Evolutionary conservation across 1,140 invertebrate species (phyloP).

Genomic region (Stratiolaelaps scimitus): DNA sequence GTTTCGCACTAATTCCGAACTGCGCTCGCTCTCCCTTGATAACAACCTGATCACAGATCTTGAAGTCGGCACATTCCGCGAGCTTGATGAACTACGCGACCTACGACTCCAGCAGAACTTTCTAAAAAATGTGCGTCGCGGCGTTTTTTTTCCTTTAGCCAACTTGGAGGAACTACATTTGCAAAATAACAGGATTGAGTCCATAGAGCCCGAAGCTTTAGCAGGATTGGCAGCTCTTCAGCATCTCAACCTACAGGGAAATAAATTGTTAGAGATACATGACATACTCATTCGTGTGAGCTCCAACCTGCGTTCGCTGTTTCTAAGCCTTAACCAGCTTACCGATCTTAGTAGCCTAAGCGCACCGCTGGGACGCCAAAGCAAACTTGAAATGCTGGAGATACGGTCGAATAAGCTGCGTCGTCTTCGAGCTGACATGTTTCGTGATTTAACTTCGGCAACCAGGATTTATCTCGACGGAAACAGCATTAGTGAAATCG

Average conservation of each 20-base stretch:
- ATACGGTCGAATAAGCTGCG: slow-evolving; percentile 64
- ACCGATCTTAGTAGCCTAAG: slow-evolving; percentile 60
- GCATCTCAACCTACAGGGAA: slow-evolving; percentile 72
- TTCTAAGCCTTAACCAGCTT: slow-evolving; percentile 68
- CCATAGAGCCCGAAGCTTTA: slow-evolving; percentile 68
- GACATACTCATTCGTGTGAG: slow-evolving; percentile 56
- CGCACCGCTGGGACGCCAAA: slow-evolving; percentile 52
- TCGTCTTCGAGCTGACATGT: slow-evolving; percentile 56
- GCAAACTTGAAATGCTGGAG: slow-evolving; percentile 70
- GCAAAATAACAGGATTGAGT: slow-evolving; percentile 67
- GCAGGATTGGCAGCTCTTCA: slow-evolving; percentile 65
- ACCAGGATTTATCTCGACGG: slow-evolving; percentile 67
- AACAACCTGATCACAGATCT: slow-evolving; percentile 72
- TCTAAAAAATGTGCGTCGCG: slow-evolving; percentile 56
- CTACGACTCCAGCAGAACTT: slow-evolving; percentile 74
- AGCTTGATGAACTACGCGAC: slow-evolving; percentile 58
- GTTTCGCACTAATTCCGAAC: slow-evolving; percentile 56
- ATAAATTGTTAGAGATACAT: slow-evolving; percentile 58
- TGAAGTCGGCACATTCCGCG: slow-evolving; percentile 61
- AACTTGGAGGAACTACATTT: slow-evolving; percentile 67
- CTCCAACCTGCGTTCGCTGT: slow-evolving; percentile 64
- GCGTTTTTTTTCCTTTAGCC: slow-evolving; percentile 64
- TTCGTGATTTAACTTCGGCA: slow-evolving; percentile 57
- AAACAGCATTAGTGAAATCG: slow-evolving; percentile 63
- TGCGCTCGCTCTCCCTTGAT: slow-evolving; percentile 72